Evolutionary conservation across 1,140 invertebrate genomes (phyloP).

Genomic region (Samia ricini): DNA sequence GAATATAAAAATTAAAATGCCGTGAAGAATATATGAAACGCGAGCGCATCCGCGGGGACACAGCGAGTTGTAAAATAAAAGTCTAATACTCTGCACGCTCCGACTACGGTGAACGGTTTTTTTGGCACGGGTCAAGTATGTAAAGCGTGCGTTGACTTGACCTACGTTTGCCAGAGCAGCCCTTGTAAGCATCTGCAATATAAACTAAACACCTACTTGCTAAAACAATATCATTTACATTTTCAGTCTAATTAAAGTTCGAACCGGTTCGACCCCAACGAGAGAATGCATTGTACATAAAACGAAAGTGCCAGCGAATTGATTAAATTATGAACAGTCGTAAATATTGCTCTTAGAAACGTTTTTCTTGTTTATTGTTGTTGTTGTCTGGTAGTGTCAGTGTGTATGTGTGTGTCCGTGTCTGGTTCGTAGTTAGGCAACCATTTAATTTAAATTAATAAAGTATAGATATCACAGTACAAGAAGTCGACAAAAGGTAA

Average conservation of each 20-base stretch:
- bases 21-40: no score
- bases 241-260: background rate
- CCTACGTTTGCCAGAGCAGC: background rate
- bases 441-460: no score
- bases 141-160: background rate
- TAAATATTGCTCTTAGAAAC: no score
- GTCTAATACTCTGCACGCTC: background rate
- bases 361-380: no score
- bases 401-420: no score
- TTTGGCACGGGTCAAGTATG: background rate
- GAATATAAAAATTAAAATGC: no score
- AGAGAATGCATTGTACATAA: background rate
- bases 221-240: background rate
- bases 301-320: background rate
- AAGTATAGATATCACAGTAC: no score
- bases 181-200: background rate
- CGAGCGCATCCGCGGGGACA: no score
- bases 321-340: background rate
- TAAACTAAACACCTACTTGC: background rate
- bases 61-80: background rate
- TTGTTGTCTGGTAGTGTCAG: no score
- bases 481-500: no score
- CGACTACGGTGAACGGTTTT: background rate
- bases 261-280: background rate
- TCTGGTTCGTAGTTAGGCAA: no score